Base-by-base conservation (phyloP, 2,797 vertebrate species). In the Poeciliopsis infans region DNA sequence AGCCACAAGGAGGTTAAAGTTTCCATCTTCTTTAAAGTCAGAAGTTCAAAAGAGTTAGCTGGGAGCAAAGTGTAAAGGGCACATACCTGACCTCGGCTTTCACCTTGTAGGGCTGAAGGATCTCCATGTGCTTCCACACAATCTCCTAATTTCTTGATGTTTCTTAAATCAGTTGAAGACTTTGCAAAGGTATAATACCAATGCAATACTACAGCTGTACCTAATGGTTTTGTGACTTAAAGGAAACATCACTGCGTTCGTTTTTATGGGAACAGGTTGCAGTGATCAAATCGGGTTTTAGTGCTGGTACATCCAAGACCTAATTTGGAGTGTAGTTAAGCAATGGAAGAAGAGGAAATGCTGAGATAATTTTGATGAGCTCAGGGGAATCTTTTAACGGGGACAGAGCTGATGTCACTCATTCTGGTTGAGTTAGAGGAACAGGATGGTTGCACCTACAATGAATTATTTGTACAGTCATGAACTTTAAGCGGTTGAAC, bases 31-130 rank as follows among this genome's bases (percentile, higher is more conserved):
- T 82, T 87, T 46, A 80, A 84, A 87, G 85, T 81, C 73, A 83
- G 77, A 75, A 74, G 78, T 72, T 47, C 81, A 45, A 57, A 71
- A 45, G 53, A 88, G 78, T 87, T 78, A 81, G 25, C 20, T 6
- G 7, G 78, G 76, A 85, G 77, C 79, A 88, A 85, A 88, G 78
- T 64, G 41, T 57, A 83, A 85, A 85, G 89, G 89, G 90, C 84
- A 86, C 87, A 89, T 83, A 80, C 80, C 79, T 66, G 74, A 87
- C n/a, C 47, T 39, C 31, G 49, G 25, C 51, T 69, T 79, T 80
- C 55, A 76, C 49, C 75, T 85, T n/a, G 20, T 61, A 20, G 36
- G 75, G 12, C 39, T 49, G 77, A 79, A 79, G 64, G 66, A 70
- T 53, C 53, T 25, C 31, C 68, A 82, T 55, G 49, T 81, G 64